Percentiles rank a stretch among this genome's conserved stretches.
phyloP scores from a whole-genome alignment of 2,888 invertebrate genomes.

The Penaeus monodon region DNA sequence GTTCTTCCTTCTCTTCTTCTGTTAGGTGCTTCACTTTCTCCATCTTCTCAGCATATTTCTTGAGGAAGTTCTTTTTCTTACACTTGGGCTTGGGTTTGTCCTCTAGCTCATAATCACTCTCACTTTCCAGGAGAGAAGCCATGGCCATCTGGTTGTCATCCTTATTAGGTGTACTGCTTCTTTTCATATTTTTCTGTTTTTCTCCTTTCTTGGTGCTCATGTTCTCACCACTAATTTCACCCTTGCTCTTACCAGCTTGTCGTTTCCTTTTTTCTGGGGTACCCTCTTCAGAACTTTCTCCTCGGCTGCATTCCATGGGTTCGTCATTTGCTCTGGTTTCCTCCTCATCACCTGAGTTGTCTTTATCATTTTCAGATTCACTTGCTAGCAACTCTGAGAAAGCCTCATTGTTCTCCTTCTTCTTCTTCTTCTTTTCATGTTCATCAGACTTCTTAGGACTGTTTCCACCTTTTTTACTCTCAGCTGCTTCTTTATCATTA shows the following conservation, averaged over 20 bases:
- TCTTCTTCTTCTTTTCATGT: neutral
- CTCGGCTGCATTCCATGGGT: neutral
- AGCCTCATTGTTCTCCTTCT: neutral
- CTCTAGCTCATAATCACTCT: slow-evolving; percentile 48
- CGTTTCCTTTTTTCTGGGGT: slow-evolving; percentile 1
- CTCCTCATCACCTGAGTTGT: neutral
- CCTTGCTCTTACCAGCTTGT: no score
- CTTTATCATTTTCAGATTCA: slow-evolving; percentile 16
- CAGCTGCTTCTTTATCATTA: slow-evolving; percentile 24
- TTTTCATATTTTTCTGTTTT: slow-evolving; percentile 27
- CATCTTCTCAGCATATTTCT: neutral
- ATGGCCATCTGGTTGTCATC: slow-evolving; percentile 48
- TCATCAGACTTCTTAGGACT: slow-evolving; percentile 9
- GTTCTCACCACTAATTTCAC: neutral
- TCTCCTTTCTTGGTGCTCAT: neutral
- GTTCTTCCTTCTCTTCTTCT: slow-evolving; percentile 40
- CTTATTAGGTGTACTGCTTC: neutral
- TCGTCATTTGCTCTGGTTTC: neutral
- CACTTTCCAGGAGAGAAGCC: slow-evolving; percentile 43
- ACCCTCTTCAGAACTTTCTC: neutral
- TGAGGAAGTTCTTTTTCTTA: slow-evolving; percentile 30
- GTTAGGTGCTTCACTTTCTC: slow-evolving; percentile 6
- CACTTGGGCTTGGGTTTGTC: slow-evolving; percentile 44
- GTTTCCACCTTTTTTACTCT: slow-evolving; percentile 6
- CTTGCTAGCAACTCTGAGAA: neutral